Conservation (phyloP, 2,113 vertebrate species). For the Leptodactylus fuscus region DNA sequence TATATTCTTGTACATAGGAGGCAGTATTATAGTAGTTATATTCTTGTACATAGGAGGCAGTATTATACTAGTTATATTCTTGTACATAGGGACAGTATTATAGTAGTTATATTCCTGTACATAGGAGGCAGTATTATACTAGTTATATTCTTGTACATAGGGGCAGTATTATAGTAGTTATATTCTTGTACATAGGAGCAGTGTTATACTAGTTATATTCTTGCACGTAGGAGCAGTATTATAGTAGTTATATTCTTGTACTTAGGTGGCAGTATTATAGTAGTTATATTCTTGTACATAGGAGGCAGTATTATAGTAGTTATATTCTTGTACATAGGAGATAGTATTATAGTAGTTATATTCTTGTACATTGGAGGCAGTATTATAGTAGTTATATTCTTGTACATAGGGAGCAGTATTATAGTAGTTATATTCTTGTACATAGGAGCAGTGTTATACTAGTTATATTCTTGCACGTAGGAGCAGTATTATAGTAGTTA, state of each 20-base stretch:
- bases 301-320: too few species aligned
- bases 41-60: slow-evolving; percentile 6
- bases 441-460: not conserved
- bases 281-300: not conserved
- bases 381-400: not conserved
- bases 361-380: not conserved
- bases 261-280: not conserved
- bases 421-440: not conserved
- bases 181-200: not conserved
- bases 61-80: slow-evolving; percentile 6
- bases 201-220: not conserved
- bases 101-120: not conserved
- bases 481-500: not conserved
- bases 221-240: not conserved
- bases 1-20: not conserved
- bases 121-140: not conserved
- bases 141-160: not conserved
- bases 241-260: not conserved
- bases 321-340: too few species aligned
- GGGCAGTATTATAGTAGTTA: not conserved
- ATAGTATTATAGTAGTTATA: not conserved
- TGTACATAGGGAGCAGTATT: not conserved
- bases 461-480: not conserved
- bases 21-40: slow-evolving; percentile 18
- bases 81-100: not conserved